A percentile compares a stretch with the other conserved stretches of the same genome.
Conservation (phyloP, 2,113 vertebrate species). For the Brachionichthys hirsutus region DNA sequence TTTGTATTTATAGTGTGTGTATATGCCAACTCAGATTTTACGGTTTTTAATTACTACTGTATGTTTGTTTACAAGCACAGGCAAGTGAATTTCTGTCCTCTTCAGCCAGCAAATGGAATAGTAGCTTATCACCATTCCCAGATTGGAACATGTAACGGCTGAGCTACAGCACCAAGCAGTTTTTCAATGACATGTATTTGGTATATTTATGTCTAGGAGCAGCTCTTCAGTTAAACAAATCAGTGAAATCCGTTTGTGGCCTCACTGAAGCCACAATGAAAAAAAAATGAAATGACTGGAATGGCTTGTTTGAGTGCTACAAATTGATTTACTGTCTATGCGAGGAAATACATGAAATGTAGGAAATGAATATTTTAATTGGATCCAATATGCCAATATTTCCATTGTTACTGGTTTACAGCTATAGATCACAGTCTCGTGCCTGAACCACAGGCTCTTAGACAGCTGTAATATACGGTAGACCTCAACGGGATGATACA, state of each 20-base stretch:
- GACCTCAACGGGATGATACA: too few species aligned
- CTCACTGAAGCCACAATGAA: conserved; percentile 51
- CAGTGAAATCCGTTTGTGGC: conserved; percentile 58
- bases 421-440: neutral
- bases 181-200: conserved; percentile 62
- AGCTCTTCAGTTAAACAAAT: conserved; percentile 73
- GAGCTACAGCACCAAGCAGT: conserved; percentile 36
- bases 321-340: conserved; percentile 55
- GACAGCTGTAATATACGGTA: too few species aligned
- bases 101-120: conserved; percentile 54
- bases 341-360: conserved; percentile 40
- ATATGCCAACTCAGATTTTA: conserved; percentile 38
- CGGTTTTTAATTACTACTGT: conserved; percentile 66
- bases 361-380: conserved; percentile 19
- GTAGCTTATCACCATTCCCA: conserved; percentile 67
- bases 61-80: conserved; percentile 61
- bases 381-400: neutral
- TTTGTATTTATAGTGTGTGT: too few species aligned
- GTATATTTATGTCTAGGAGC: conserved; percentile 60
- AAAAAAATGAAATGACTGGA: conserved; percentile 61
- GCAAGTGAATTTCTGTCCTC: conserved; percentile 64
- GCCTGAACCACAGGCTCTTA: too few species aligned
- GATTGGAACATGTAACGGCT: conserved; percentile 41
- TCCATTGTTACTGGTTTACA: neutral
- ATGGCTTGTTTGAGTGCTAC: conserved; percentile 47